Evolutionary conservation across 1,140 invertebrate species (phyloP), one percentile per base, ranked within the genome.

Genomic region (Magallana gigas): DNA sequence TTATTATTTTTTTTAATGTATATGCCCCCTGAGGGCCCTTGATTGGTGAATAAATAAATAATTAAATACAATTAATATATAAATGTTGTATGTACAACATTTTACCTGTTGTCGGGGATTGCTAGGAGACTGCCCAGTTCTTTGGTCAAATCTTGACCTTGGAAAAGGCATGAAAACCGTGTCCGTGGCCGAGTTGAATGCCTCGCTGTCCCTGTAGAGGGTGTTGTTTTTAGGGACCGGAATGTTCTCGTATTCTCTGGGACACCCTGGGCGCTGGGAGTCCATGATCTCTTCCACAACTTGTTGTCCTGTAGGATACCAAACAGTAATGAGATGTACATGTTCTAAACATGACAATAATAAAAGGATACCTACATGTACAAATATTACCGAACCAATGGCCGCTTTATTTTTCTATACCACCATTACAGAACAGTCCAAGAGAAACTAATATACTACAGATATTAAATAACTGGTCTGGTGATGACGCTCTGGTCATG

Each of bases 161-260:
- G 98, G 97, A 94, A 99, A 99, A 0, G 99, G 99, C 96, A 99
- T 99, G 93, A 97, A 97, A 1, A 89, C 57, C 57, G 71, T 83
- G 91, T 97, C 97, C 91, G 97, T 96, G 68, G 68, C 68, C 12
- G 23, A 7, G 12, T 23, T 29, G 29, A 76, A 76, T 76, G 68
- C 68, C 23, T 76, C 68, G 29, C 68, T 76, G 68, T 76, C 11
- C 8, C 68, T 18, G 8, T 76, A 76, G 0, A 76, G 23, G 11
- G 98, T 98, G 83, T 96, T 95, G 71, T 87, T 91, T 85, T 98
- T 96, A 86, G 99, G 98, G 60, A 99, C 98, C 80, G 98, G 97
- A 88, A 99, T 99, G 81, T 97, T 97, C 94, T 99, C 97, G 95
- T 99, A 97, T 94, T 99, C 99, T 89, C 99, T 98, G 3, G 99